Evolutionary conservation across 2,113 vertebrate genomes (phyloP).

Genomic region (Lepus timidus): DNA sequence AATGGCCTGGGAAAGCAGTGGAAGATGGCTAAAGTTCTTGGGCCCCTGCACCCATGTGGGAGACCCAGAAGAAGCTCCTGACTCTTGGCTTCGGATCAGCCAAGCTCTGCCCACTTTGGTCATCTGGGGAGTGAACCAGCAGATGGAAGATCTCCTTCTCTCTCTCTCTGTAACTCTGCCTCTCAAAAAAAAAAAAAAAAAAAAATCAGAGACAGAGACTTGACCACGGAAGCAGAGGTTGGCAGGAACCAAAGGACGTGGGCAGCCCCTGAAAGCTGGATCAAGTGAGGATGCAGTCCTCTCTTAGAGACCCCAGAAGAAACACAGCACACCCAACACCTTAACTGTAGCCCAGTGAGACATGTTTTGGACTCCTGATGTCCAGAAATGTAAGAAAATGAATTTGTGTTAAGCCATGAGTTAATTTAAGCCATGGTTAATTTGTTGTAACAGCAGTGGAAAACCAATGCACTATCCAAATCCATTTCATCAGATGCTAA

Average conservation of each 20-base stretch:
- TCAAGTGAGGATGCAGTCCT: neutral
- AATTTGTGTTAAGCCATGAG: neutral
- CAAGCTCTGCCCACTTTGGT: too few species aligned
- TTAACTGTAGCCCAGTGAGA: neutral
- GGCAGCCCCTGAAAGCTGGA: neutral
- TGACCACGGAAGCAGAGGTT: neutral
- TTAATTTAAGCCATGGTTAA: neutral
- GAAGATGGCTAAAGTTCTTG: too few species aligned
- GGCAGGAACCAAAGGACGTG: neutral
- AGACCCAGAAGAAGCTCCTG: too few species aligned
- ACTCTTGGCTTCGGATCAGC: too few species aligned
- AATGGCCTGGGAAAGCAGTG: too few species aligned
- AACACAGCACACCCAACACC: neutral
- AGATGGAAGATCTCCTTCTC: too few species aligned
- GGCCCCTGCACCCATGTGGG: too few species aligned
- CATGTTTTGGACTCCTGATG: neutral
- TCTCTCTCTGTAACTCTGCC: too few species aligned
- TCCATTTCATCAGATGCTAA: neutral
- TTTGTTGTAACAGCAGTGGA: constrained; percentile 15
- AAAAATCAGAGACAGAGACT: too few species aligned
- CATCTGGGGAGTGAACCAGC: too few species aligned
- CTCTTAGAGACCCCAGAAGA: neutral
- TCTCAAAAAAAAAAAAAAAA: too few species aligned
- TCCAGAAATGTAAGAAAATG: constrained; percentile 37
- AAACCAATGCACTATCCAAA: constrained; percentile 25